phyloP scores from a whole-genome alignment of 2,113 vertebrate species.

The Phycodurus eques region DNA sequence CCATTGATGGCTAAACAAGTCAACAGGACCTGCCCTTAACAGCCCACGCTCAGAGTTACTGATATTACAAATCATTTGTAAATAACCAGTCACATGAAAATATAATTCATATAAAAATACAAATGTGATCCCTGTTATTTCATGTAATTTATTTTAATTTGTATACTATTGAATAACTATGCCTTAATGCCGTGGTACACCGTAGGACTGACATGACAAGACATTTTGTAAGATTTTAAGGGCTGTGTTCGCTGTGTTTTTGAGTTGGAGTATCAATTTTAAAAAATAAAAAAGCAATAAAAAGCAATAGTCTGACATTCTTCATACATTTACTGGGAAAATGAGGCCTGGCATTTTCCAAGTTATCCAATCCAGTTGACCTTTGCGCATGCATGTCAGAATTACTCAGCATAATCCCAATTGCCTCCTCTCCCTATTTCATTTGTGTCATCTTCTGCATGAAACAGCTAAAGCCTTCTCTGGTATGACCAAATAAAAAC shows the following conservation, averaged over 20 bases:
- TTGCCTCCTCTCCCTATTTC: not conserved
- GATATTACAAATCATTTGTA: too few relatives aligned
- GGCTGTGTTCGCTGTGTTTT: not conserved
- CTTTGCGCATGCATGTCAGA: not conserved
- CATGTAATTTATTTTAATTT: too few relatives aligned
- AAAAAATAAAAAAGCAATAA: not conserved
- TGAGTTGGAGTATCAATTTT: too few relatives aligned
- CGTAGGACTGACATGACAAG: not conserved
- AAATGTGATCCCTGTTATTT: too few relatives aligned
- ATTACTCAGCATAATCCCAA: slow-evolving; percentile 13
- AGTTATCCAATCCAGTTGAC: not conserved
- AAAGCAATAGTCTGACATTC: not conserved
- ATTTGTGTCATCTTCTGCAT: not conserved
- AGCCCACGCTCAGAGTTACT: too few relatives aligned
- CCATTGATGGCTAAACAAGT: not conserved
- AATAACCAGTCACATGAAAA: too few relatives aligned
- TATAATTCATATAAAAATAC: not conserved
- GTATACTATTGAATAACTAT: not conserved
- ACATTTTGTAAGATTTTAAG: not conserved
- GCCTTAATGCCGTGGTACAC: not conserved
- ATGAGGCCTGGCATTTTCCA: not conserved
- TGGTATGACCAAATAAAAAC: not conserved
- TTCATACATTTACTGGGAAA: not conserved
- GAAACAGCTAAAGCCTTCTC: not conserved
- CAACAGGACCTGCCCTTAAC: too few relatives aligned